Base-by-base conservation (phyloP, 2,113 vertebrate species). In the Heterotilapia buettikoferi region DNA sequence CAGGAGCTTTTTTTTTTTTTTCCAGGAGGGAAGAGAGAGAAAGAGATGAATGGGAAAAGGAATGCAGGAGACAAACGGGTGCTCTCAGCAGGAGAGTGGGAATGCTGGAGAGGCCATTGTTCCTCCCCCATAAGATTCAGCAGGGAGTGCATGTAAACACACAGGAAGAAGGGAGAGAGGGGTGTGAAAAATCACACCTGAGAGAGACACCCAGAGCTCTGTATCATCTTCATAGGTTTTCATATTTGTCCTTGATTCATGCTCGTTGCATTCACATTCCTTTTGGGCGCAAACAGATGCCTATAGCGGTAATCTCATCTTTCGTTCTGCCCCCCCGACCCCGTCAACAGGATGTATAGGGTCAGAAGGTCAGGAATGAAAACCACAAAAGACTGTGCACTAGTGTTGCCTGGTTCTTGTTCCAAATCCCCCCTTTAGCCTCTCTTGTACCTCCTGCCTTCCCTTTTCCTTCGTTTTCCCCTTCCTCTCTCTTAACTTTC, bases 41-140 rank as follows among this genome's bases (percentile, higher is more conserved):
- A 93, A 91, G 92, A 92, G 92, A 95, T 96, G 94, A 96, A 94
- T 96, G 95, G 94, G 91, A n/a, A 92, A 87, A 95, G 95, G 95
- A 95, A 96, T 95, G 94, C 94, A 86, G 88, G 88, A 95, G 94
- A 95, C 94, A 95, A 95, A 95, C 80, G 91, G 95, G 93, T 36
- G 85, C 93, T 94, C 95, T 94, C 95, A 80, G 95, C 95, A 94
- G 95, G 95, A 95, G 95, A 96, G 93, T 94, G 94, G 95, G 95
- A 95, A 95, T 96, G 94, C 84, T 85, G 86, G 89, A 80, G 89
- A 89, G 84, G 24, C 88, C 52, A 94, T 95, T 95, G 94, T 83
- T 52, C 88, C 90, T 84, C 92, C 85, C 92, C 85, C 80, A 26
- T 78, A 26, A 83, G 87, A 76, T 91, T 92, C 85, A 92, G 85